phyloP scores from a whole-genome alignment of 2,113 vertebrate genomes.

The Ciconia maguari region DNA sequence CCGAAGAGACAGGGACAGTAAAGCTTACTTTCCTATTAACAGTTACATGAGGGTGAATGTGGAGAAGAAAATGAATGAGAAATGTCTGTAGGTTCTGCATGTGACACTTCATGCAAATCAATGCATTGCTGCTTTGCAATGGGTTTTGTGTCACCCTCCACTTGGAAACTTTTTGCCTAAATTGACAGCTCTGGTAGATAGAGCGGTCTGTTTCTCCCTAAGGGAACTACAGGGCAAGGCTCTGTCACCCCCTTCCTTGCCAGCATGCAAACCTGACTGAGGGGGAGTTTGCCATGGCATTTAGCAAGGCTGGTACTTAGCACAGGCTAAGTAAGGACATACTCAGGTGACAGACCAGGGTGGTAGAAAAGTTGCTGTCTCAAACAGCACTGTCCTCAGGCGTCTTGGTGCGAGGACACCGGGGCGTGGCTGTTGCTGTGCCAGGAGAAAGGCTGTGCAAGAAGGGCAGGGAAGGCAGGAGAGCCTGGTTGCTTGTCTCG shows the following conservation, averaged over 20 bases:
- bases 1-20: neutral
- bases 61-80: neutral
- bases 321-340: neutral
- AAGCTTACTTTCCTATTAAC: neutral
- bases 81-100: neutral
- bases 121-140: neutral
- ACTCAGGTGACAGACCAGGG: neutral
- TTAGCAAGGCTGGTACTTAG: neutral
- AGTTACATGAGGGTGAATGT: neutral
- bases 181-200: neutral
- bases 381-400: neutral
- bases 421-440: neutral
- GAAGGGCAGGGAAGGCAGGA: neutral
- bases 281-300: neutral
- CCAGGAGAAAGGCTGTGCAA: neutral
- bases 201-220: neutral
- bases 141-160: neutral
- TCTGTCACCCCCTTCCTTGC: neutral
- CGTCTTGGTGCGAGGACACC: rapidly evolving
- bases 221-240: neutral
- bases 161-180: neutral
- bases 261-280: neutral
- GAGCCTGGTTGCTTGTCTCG: neutral
- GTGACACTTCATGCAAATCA: neutral
- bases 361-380: neutral